phyloP scores from a whole-genome alignment of 2,113 vertebrate genomes.

The Eidolon helvum region DNA sequence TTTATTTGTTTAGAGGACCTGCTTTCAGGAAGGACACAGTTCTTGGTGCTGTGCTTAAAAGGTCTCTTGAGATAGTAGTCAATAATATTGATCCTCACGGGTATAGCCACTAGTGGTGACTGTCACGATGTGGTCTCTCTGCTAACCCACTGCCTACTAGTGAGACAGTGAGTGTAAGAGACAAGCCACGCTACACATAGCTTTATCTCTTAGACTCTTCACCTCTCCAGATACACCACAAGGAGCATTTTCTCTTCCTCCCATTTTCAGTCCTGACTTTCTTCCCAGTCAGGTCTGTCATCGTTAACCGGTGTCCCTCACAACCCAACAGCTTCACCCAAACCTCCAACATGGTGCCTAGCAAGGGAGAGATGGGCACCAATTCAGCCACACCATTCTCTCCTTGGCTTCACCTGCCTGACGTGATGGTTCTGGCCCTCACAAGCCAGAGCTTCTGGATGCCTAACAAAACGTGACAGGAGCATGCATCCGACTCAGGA shows the following conservation, averaged over 20 bases:
- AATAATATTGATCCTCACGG: accelerated
- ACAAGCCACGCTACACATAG: neutral
- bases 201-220: neutral
- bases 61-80: neutral
- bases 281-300: neutral
- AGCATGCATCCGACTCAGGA: neutral
- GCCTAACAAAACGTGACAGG: accelerated
- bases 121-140: too few relatives aligned
- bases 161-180: accelerated
- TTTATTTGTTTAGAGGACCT: neutral
- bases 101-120: accelerated
- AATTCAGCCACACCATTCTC: neutral
- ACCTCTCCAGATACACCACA: neutral
- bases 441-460: too few relatives aligned
- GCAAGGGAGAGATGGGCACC: neutral
- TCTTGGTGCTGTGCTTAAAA: neutral
- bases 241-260: neutral
- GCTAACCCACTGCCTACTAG: too few relatives aligned
- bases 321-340: neutral
- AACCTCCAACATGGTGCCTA: neutral
- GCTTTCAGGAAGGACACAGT: neutral
- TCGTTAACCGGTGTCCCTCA: neutral
- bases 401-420: neutral
- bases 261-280: neutral
- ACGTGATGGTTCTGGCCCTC: neutral